phyloP scores from a whole-genome alignment of 1,140 invertebrate species.

The Halesus radiatus region DNA sequence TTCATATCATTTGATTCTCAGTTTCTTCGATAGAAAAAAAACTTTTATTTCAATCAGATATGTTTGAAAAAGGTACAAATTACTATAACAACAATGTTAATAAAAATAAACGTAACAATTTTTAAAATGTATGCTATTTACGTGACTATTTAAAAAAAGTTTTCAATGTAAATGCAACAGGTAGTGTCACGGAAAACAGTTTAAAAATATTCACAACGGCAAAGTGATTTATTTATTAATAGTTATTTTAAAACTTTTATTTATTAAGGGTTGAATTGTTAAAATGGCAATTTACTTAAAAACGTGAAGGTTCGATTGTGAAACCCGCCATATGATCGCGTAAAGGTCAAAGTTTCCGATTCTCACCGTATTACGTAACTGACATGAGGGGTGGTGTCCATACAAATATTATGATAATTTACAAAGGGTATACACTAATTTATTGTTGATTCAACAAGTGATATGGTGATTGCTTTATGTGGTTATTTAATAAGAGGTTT shows the following conservation, averaged over 20 bases:
- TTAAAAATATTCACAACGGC: not conserved
- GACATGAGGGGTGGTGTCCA: not conserved
- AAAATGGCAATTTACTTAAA: not conserved
- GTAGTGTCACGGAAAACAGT: not conserved
- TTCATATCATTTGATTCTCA: too few species aligned
- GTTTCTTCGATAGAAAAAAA: too few species aligned
- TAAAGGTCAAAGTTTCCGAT: constrained; percentile 14
- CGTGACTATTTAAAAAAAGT: too few species aligned
- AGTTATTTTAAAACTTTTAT: not conserved
- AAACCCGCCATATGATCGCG: not conserved
- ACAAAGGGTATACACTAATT: not conserved
- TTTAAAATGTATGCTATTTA: too few species aligned
- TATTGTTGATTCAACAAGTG: constrained; percentile 17
- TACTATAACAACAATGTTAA: too few species aligned
- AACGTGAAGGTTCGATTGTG: not conserved
- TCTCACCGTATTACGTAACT: constrained; percentile 2
- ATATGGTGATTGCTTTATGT: constrained; percentile 14
- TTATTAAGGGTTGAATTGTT: not conserved
- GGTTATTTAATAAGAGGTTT: not conserved
- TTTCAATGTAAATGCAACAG: constrained; percentile 1
- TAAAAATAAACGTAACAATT: too few species aligned
- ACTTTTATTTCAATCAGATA: too few species aligned
- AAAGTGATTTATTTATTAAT: not conserved
- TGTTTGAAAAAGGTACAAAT: too few species aligned
- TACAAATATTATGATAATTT: not conserved